phyloP scores from a whole-genome alignment of 2,797 vertebrate species.

The Dallia pectoralis region DNA sequence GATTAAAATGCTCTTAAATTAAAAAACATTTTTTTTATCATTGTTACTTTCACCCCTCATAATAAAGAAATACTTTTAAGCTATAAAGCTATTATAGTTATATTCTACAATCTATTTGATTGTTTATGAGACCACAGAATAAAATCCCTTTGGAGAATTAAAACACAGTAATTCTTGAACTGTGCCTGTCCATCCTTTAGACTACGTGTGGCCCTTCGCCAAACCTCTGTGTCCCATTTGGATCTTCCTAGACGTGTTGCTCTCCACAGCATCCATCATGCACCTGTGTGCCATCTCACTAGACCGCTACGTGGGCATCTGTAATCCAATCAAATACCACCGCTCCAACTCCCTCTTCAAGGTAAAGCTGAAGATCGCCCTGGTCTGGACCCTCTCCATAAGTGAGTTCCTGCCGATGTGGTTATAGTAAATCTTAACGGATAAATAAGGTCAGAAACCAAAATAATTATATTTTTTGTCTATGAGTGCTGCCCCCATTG shows the following conservation, averaged over 20 bases:
- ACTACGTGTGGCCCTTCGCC: not conserved
- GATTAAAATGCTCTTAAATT: no score
- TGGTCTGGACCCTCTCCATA: not conserved
- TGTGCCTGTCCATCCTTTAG: not conserved
- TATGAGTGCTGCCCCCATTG: not conserved
- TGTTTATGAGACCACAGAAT: not conserved
- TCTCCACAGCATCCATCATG: conserved; percentile 89
- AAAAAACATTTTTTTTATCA: no score
- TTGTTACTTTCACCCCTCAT: no score
- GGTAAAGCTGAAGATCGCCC: conserved; percentile 83
- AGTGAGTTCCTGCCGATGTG: not conserved
- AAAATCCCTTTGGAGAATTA: not conserved
- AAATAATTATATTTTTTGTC: not conserved
- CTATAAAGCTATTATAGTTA: no score
- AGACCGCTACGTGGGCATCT: conserved; percentile 86
- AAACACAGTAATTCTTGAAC: not conserved
- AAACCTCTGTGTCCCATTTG: conserved; percentile 83
- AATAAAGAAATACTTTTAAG: no score
- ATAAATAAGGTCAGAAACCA: not conserved
- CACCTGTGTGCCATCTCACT: conserved; percentile 88
- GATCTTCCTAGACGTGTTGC: conserved; percentile 87
- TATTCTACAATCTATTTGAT: not conserved
- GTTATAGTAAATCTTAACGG: not conserved
- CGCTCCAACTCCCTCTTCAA: conserved; percentile 85
- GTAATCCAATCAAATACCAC: conserved; percentile 85